A percentile compares a stretch with the other conserved stretches of the same genome.
phyloP scores from a whole-genome alignment of 2,797 vertebrate genomes.

The Parauchenoglanis ngamensis region DNA sequence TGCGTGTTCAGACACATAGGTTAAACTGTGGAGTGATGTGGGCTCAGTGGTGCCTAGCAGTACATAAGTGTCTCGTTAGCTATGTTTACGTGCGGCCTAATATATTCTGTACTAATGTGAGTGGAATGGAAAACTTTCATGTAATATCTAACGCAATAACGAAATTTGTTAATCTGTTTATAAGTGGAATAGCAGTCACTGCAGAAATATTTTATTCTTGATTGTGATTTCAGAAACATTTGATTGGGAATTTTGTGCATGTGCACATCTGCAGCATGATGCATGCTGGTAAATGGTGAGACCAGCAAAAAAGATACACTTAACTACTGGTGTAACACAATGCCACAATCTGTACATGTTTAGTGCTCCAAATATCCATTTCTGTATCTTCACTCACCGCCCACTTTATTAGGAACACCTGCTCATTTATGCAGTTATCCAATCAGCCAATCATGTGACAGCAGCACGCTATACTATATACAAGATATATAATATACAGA shows the following conservation, averaged over 20 bases:
- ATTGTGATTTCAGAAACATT: neutral
- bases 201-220: neutral
- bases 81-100: neutral
- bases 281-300: neutral
- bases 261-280: neutral
- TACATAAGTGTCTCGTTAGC: neutral
- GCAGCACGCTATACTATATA: too few species aligned
- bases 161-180: neutral
- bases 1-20: slow-evolving; percentile 22
- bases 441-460: too few species aligned
- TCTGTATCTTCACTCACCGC: neutral
- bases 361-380: neutral
- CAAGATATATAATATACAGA: too few species aligned
- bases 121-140: neutral
- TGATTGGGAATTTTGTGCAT: neutral
- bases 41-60: neutral
- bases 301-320: neutral
- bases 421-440: too few species aligned
- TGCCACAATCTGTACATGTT: neutral
- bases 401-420: too few species aligned
- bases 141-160: neutral
- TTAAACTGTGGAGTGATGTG: slow-evolving; percentile 24
- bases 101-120: neutral
- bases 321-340: neutral
- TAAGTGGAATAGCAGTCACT: neutral